Evolutionary conservation across 2,797 vertebrate genomes (phyloP).

Genomic region (Champsocephalus gunnari): DNA sequence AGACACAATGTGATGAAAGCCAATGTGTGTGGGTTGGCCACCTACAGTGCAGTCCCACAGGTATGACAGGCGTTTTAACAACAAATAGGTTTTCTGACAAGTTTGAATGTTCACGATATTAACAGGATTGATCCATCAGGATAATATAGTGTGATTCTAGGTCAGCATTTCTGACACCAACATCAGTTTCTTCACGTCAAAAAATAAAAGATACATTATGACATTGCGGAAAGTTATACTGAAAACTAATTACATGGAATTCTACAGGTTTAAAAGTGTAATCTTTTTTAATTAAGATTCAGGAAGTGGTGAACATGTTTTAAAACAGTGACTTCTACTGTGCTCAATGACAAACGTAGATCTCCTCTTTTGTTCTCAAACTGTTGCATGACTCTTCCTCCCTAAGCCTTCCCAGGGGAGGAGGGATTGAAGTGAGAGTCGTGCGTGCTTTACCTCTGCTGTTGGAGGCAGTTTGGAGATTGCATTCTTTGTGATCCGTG

Average conservation of each 20-base stretch:
- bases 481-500: conserved; percentile 39
- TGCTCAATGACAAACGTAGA: conserved; percentile 48
- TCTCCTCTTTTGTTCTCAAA: conserved; percentile 38
- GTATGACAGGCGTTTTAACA: conserved; percentile 34
- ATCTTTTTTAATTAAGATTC: conserved; percentile 36
- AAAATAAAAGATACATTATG: background rate
- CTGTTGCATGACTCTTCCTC: conserved; percentile 36
- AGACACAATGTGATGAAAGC: background rate
- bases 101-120: conserved; percentile 5
- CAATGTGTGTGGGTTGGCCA: background rate
- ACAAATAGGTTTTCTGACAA: background rate
- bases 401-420: conserved; percentile 63
- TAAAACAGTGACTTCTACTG: conserved; percentile 34
- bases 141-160: conserved; percentile 17
- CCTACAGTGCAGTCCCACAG: conserved; percentile 4
- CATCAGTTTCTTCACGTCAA: conserved; percentile 8
- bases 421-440: conserved; percentile 58
- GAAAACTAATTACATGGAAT: background rate
- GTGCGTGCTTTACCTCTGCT: conserved; percentile 46
- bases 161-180: background rate
- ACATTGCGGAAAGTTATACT: background rate
- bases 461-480: conserved; percentile 45
- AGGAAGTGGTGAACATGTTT: conserved; percentile 19
- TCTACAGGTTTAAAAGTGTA: background rate
- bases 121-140: conserved; percentile 25